These are phyloP conservation scores for Philonicus albiceps DNA, from an alignment of 2,888 invertebrate species.

Conservation along the genomic window DNA sequence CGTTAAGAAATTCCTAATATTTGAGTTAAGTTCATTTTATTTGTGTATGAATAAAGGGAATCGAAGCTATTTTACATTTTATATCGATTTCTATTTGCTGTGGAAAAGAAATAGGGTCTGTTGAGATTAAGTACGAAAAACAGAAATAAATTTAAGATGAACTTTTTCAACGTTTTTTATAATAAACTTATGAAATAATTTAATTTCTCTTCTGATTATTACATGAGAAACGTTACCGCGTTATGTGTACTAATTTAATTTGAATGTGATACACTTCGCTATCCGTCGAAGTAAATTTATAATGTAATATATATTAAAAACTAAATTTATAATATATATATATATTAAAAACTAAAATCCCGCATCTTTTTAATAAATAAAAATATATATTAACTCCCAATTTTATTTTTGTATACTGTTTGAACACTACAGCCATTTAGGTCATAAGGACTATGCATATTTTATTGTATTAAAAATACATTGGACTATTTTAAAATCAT, in stretches of 20 bases:
- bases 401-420: too few relatives aligned
- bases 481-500: too few relatives aligned
- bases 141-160: not conserved
- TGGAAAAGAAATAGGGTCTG: not conserved
- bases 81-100: not conserved
- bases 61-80: not conserved
- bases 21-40: not conserved
- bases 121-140: not conserved
- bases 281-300: too few relatives aligned
- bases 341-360: too few relatives aligned
- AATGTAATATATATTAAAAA: too few relatives aligned
- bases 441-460: too few relatives aligned
- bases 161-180: not conserved
- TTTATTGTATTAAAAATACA: too few relatives aligned
- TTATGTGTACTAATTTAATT: not conserved
- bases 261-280: not conserved
- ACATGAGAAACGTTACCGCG: not conserved
- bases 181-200: not conserved
- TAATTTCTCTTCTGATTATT: not conserved
- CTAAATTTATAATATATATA: too few relatives aligned
- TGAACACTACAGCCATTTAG: too few relatives aligned
- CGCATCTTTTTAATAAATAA: too few relatives aligned
- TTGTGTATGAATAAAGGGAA: not conserved
- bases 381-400: too few relatives aligned
- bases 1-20: not conserved